Evolutionary conservation across 2,888 invertebrate genomes (phyloP).

Genomic region (Eilema depressum): DNA sequence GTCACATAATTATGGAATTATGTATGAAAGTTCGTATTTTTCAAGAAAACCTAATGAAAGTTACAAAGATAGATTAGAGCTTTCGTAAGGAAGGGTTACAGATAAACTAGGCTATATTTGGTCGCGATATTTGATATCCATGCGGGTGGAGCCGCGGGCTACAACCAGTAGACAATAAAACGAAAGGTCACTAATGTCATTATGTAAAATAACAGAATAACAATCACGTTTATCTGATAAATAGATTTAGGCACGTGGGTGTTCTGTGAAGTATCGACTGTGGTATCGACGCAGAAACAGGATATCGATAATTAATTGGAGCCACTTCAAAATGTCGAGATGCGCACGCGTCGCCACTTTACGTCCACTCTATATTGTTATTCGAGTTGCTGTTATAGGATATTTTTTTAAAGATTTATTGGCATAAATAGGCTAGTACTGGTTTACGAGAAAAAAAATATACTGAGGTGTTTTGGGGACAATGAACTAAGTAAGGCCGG

Average conservation of each 20-base stretch:
- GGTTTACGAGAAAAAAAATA: not conserved
- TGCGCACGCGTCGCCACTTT: conserved; percentile 66
- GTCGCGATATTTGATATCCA: too few species aligned
- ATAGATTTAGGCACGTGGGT: conserved; percentile 29
- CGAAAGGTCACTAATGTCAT: not conserved
- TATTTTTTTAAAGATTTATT: not conserved
- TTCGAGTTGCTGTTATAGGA: not conserved
- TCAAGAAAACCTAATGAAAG: too few species aligned
- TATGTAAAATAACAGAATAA: not conserved
- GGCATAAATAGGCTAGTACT: not conserved
- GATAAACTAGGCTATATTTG: too few species aligned
- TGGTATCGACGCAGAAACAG: conserved; percentile 21
- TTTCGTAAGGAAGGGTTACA: too few species aligned
- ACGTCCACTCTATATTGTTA: conserved; percentile 44
- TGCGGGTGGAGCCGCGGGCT: too few species aligned
- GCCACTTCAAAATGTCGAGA: conserved; percentile 38
- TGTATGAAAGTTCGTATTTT: too few species aligned
- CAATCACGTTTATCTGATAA: conserved; percentile 3
- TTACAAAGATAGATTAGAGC: too few species aligned
- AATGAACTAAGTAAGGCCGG: not conserved
- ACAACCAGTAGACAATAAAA: not conserved
- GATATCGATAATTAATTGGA: conserved; percentile 31
- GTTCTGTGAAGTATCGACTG: conserved; percentile 13
- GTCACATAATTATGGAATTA: too few species aligned
- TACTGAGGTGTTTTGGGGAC: too few species aligned